These are phyloP conservation scores for Holocentrus rufus DNA, from an alignment of 2,797 vertebrate species.

Conservation along the genomic window DNA sequence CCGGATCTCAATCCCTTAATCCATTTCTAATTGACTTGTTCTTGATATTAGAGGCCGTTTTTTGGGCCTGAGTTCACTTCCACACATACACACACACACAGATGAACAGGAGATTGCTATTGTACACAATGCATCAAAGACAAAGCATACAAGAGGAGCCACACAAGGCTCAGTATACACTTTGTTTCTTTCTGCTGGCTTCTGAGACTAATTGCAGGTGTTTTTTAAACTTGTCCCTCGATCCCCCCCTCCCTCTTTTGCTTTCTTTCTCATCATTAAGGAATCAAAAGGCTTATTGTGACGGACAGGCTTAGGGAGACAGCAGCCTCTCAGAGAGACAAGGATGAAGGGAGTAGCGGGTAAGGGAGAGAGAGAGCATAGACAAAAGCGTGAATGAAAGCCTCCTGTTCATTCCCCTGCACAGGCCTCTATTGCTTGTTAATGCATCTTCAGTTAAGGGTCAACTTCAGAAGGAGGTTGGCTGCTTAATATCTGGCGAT, in stretches of 20 bases:
- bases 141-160: not conserved
- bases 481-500: constrained; percentile 44
- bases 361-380: constrained; percentile 19
- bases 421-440: constrained; percentile 19
- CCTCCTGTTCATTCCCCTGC: constrained; percentile 42
- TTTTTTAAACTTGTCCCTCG: constrained; percentile 18
- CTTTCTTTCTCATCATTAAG: constrained; percentile 34
- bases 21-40: constrained; percentile 77
- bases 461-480: constrained; percentile 26
- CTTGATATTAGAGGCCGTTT: constrained; percentile 44
- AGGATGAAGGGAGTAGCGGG: constrained; percentile 13
- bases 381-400: constrained; percentile 65
- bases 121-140: constrained; percentile 24
- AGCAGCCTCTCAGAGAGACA: constrained; percentile 45
- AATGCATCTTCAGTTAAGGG: constrained; percentile 43
- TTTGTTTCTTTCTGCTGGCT: constrained; percentile 1
- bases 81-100: constrained; percentile 18
- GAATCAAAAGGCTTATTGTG: constrained; percentile 77
- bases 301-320: constrained; percentile 45
- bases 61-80: constrained; percentile 14
- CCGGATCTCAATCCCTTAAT: constrained; percentile 64
- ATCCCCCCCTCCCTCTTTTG: not conserved
- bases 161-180: constrained; percentile 13
- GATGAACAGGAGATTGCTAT: constrained; percentile 12
- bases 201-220: constrained; percentile 31